Evolutionary conservation across 2,888 invertebrate genomes (phyloP).

Genomic region (Seira ritae): DNA sequence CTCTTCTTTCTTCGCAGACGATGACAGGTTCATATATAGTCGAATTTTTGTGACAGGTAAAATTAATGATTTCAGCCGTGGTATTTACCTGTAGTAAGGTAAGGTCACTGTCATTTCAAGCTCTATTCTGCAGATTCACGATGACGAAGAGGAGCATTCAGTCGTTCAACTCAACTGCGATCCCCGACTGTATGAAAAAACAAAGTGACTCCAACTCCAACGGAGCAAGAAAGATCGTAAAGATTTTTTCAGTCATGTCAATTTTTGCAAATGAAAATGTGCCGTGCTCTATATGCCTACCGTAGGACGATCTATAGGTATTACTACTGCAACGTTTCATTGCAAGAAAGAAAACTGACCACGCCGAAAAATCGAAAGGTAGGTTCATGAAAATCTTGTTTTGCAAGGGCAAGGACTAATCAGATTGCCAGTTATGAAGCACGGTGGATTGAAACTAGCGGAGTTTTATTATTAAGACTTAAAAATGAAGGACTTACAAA

Average conservation of each 20-base stretch:
- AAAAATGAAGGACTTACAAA: slow-evolving; percentile 29
- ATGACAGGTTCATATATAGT: no score
- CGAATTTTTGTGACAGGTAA: neutral
- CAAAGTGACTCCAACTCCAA: no score
- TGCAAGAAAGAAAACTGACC: no score
- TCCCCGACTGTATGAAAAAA: neutral
- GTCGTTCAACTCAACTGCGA: neutral
- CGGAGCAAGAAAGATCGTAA: neutral
- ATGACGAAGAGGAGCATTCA: neutral
- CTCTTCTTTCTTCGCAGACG: no score
- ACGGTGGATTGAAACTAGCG: neutral
- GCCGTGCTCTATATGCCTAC: no score
- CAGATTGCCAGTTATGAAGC: neutral
- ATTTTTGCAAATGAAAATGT: no score
- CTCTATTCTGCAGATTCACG: neutral
- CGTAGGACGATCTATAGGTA: no score
- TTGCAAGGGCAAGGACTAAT: neutral
- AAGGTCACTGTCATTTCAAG: neutral
- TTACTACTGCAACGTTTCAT: no score
- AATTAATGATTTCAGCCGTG: neutral
- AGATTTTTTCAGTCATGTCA: neutral
- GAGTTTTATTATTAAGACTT: neutral
- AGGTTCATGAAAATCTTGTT: neutral
- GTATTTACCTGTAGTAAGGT: no score
- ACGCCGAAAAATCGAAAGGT: no score